Evolutionary conservation across 2,888 invertebrate genomes (phyloP).

Genomic region (Andrena hattorfiana): DNA sequence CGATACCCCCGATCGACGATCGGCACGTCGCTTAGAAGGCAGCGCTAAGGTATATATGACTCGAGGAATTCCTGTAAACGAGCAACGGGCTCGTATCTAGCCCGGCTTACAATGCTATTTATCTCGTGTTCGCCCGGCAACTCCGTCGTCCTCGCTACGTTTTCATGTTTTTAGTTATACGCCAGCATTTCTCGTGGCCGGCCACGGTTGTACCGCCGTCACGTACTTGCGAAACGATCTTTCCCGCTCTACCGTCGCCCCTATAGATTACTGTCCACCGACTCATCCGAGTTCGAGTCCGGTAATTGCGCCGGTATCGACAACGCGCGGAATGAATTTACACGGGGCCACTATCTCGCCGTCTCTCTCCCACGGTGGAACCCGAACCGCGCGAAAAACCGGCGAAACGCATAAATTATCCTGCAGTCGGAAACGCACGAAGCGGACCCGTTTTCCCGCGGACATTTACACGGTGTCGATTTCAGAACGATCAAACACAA

Average conservation of each 20-base stretch:
- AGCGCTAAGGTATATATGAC: constrained; percentile 59
- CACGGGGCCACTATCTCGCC: neutral
- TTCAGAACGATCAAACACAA: constrained; percentile 39
- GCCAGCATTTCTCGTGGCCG: constrained; percentile 17
- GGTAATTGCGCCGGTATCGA: constrained; percentile 42
- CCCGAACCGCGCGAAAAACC: constrained; percentile 7
- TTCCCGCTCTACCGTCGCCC: constrained; percentile 1
- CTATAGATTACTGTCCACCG: constrained; percentile 38
- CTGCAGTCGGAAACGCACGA: constrained; percentile 27
- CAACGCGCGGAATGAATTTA: constrained; percentile 37
- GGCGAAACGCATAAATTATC: constrained; percentile 36
- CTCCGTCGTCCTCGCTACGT: constrained; percentile 31
- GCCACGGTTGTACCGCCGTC: constrained; percentile 26
- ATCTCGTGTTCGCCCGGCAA: constrained; percentile 48
- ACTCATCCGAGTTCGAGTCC: constrained; percentile 25
- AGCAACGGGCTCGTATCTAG: constrained; percentile 51
- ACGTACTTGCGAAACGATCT: constrained; percentile 34
- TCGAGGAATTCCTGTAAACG: constrained; percentile 62
- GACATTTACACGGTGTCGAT: constrained; percentile 45
- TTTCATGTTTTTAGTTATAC: constrained; percentile 61
- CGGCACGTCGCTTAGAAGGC: constrained; percentile 55
- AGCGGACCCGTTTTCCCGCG: constrained; percentile 20
- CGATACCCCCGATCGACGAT: constrained; percentile 62
- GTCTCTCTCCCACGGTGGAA: too few species aligned
- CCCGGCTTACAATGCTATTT: constrained; percentile 58